phyloP scores from a whole-genome alignment of 2,113 vertebrate species.

The Stigmatopora nigra region DNA sequence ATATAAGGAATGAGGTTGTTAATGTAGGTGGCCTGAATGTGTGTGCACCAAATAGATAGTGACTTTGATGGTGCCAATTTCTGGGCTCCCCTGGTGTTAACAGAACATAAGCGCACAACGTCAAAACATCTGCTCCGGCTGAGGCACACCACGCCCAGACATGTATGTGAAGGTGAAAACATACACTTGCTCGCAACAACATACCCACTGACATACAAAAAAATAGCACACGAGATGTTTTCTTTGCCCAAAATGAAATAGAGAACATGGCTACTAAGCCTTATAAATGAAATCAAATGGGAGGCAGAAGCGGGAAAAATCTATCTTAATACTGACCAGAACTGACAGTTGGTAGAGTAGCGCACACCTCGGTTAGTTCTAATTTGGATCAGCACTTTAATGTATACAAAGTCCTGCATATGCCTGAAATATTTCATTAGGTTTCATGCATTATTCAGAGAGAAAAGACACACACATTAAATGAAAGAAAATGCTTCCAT shows the following conservation, averaged over 20 bases:
- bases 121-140: conserved; percentile 45
- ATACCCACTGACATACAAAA: conserved; percentile 11
- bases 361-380: not conserved
- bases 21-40: not conserved
- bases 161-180: conserved; percentile 10
- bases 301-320: not conserved
- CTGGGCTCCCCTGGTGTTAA: conserved; percentile 30
- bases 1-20: not conserved
- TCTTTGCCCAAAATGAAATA: not conserved
- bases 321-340: not conserved
- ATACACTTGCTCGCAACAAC: conserved; percentile 2
- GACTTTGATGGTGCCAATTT: conserved; percentile 48
- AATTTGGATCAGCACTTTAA: not conserved
- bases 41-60: conserved; percentile 23
- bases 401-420: not conserved
- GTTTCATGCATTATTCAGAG: not conserved
- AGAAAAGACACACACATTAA: not conserved
- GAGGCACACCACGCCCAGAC: conserved; percentile 12
- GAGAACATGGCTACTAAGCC: not conserved
- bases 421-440: not conserved
- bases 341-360: not conserved
- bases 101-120: conserved; percentile 28
- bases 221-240: not conserved
- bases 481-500: not conserved
- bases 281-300: not conserved